Percentiles rank a stretch among this genome's conserved stretches.
Conservation (phyloP, 2,797 vertebrate genomes). For the Natrix natrix region DNA sequence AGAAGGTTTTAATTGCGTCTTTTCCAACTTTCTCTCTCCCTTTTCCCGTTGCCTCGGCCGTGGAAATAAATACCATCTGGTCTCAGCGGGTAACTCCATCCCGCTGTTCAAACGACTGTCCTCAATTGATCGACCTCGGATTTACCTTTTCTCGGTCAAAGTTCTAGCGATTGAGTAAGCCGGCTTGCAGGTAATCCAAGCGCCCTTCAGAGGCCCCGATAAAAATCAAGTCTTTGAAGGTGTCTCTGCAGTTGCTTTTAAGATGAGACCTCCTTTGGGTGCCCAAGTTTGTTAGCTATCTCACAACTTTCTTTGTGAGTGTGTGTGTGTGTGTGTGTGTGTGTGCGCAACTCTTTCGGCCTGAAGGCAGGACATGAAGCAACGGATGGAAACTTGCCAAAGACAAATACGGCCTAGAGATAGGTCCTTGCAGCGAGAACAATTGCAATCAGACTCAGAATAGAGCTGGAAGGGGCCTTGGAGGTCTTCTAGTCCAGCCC, state of each 20-base stretch:
- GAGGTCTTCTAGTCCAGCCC: neutral
- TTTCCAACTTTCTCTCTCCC: constrained; percentile 34
- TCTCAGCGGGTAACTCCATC: constrained; percentile 69
- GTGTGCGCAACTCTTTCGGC: no score
- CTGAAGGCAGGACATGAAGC: neutral
- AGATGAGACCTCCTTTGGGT: constrained; percentile 22
- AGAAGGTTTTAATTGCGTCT: constrained; percentile 25
- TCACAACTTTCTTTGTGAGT: neutral
- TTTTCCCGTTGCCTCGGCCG: constrained; percentile 46
- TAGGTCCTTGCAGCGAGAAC: neutral
- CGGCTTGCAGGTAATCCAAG: constrained; percentile 70
- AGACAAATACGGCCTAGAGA: neutral
- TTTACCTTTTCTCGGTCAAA: constrained; percentile 74
- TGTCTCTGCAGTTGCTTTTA: constrained; percentile 50
- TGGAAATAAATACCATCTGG: constrained; percentile 45
- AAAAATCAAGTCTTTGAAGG: constrained; percentile 58
- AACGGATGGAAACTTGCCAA: neutral
- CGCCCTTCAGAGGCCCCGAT: constrained; percentile 54
- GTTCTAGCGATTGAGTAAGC: constrained; percentile 65
- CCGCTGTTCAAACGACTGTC: constrained; percentile 38
- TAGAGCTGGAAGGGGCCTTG: neutral
- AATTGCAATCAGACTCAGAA: neutral
- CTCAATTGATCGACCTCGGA: constrained; percentile 69
- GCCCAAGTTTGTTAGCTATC: neutral
- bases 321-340: no score